These are phyloP conservation scores for Morpho helenor DNA, from an alignment of 2,888 invertebrate species.

Conservation along the genomic window DNA sequence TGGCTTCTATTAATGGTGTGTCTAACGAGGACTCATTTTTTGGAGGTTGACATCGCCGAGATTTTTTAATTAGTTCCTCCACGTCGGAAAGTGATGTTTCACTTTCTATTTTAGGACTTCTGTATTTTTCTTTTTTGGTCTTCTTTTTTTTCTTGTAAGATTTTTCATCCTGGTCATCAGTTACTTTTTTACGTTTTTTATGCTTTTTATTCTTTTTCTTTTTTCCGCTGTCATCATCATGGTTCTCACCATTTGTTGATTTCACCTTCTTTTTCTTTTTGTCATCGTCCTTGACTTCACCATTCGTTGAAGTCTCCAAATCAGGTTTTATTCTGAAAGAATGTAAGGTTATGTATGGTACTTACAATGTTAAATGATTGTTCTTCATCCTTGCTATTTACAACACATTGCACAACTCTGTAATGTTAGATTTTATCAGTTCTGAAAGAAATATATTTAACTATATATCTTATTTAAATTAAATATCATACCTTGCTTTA, in stretches of 20 bases:
- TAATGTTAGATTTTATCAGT: slow-evolving; percentile 33
- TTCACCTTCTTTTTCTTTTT: slow-evolving; percentile 61
- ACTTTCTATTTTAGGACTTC: slow-evolving; percentile 58
- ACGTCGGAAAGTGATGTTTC: slow-evolving; percentile 64
- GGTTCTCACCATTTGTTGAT: slow-evolving; percentile 39
- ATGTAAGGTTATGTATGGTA: slow-evolving; percentile 37
- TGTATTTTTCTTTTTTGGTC: slow-evolving; percentile 77
- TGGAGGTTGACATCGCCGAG: slow-evolving; percentile 42
- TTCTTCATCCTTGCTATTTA: slow-evolving; percentile 35
- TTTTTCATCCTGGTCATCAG: slow-evolving; percentile 71
- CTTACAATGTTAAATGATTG: slow-evolving; percentile 40
- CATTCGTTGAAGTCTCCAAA: slow-evolving; percentile 42
- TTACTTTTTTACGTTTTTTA: slow-evolving; percentile 84
- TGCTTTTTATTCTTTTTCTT: slow-evolving; percentile 79
- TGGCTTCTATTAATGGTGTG: slow-evolving; percentile 35
- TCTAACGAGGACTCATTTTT: slow-evolving; percentile 34
- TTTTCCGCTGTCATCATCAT: slow-evolving; percentile 60
- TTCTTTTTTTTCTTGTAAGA: slow-evolving; percentile 78
- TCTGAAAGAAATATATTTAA: slow-evolving; percentile 9
- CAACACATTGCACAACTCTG: slow-evolving; percentile 48
- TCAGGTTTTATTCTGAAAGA: slow-evolving; percentile 40
- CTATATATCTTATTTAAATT: slow-evolving; percentile 1
- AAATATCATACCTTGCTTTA: slow-evolving; percentile 29
- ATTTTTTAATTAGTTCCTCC: slow-evolving; percentile 61
- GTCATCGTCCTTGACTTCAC: slow-evolving; percentile 45